Evolutionary conservation across 2,888 invertebrate species (phyloP), one percentile per base, ranked within the genome.

Genomic region (Leuctra nigra): DNA sequence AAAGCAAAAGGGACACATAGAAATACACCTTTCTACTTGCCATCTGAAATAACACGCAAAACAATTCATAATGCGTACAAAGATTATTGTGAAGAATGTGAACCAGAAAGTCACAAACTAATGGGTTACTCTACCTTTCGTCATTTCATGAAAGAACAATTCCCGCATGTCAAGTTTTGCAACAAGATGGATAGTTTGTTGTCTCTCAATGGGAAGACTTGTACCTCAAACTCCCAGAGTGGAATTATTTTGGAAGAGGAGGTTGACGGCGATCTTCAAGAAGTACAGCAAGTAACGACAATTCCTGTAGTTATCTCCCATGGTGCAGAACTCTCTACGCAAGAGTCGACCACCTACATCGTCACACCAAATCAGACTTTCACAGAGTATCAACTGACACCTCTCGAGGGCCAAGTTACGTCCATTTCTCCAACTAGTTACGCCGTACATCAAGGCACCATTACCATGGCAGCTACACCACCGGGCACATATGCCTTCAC

Each of bases 41-140:
- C 80, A 1, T 71, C 79, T 63, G 80, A 81, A 62, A 75, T 80
- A 20, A 80, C 79, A 0, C 68, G 87, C 59, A 86, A 86, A 71
- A 84, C 84, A 66, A 74, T 87, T 35, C 87, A 87, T 64, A 84
- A 86, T 65, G 81, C 83, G 39, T 87, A 87, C 67, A 82, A 82
- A 66, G 83, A 86, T 64, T 86, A 84, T 67, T 85, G 86, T 60
- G 83, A 82, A 67, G 80, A 82, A 61, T 70, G 82, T 53, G 83
- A 84, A 64, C 83, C 84, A 0, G 81, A n/a, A n/a, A n/a, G 81
- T 54, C 80, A 84, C 13, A 87, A 87, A 70, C 73, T 85, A 14
- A 86, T 88, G 86, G 87, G 87, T 0, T 88, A 87, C 66, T 86
- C 87, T 1, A 87, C 87, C 9, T 88, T 88, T 72, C 75, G 87